Evolutionary conservation across 2,888 invertebrate genomes (phyloP), one percentile per base, ranked within the genome.

Genomic region (Encarsia formosa): DNA sequence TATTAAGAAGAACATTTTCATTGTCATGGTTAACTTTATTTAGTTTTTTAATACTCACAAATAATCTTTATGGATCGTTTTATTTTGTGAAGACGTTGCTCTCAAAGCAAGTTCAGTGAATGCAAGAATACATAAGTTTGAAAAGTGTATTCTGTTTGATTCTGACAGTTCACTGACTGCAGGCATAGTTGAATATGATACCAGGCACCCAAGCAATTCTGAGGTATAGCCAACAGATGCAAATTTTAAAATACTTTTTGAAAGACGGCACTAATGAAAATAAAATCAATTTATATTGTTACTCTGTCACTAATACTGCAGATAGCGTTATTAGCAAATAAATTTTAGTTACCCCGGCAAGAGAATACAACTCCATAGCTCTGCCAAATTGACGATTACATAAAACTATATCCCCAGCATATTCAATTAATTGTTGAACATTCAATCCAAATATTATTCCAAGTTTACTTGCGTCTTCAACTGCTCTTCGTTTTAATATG

Each of bases 391-490:
- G 83, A 13, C 85, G 85, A 55, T 85, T 81, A 4, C 85, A 80
- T 66, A 94, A 77, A 65, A 90, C 79, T 71, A 87, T 79, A 73
- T 93, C 92, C 0, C 91, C 91, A 24, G 91, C 88, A 62, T 84
- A 82, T 68, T 90, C 88, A 59, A 93, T 78, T 45, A 86, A 75
- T 47, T 81, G 79, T 56, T 84, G 82, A 42, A 87, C 75, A 62
- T 84, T 82, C 46, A 85, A 72, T 41, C 81, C 80, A 65, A 82
- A 81, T 43, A 83, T 76, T 42, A 77, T 70, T 1, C 81, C 80
- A 34, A 84, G 67, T 61, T 77, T 77, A 61, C 81, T 81, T 6
- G 83, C 82, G 63, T 76, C 75, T 37, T 78, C 77, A 6, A 81
- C 65, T 61, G 82, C 78, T 54, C 77, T 75, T 41, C 77, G 76